phyloP scores from a whole-genome alignment of 2,888 invertebrate species.

The Imbricaverruca yamaguchii region DNA sequence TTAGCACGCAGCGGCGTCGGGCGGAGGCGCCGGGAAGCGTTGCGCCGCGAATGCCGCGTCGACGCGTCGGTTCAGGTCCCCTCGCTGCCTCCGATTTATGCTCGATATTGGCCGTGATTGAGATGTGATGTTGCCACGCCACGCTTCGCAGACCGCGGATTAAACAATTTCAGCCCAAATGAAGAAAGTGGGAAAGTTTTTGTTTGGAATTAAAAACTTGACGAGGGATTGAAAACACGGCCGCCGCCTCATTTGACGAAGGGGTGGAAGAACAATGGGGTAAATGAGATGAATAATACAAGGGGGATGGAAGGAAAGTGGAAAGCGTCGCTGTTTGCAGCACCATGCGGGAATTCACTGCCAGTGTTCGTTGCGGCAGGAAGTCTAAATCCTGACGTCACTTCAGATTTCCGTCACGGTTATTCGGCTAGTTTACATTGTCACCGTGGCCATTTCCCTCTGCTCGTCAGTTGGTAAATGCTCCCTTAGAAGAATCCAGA shows the following conservation, averaged over 20 bases:
- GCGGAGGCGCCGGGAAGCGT: no score
- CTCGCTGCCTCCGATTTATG: neutral
- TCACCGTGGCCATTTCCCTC: no score
- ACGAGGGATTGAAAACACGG: constrained; percentile 15
- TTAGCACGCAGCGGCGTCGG: no score
- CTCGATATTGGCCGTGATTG: constrained; percentile 10
- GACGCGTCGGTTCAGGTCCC: neutral
- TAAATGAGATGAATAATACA: constrained; percentile 21
- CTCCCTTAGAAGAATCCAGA: no score
- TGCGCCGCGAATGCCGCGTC: no score
- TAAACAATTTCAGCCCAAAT: constrained; percentile 15
- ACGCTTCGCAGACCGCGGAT: neutral
- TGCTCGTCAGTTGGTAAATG: no score
- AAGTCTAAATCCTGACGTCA: no score
- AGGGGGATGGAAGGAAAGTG: constrained; percentile 2
- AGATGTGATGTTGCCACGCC: constrained; percentile 11
- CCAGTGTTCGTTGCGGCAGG: no score
- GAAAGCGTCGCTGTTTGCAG: neutral
- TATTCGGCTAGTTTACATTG: no score
- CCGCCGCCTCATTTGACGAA: constrained; percentile 13
- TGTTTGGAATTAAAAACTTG: constrained; percentile 12
- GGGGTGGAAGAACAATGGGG: constrained; percentile 18
- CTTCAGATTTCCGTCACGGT: no score
- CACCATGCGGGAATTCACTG: no score
- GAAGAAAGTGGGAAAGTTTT: constrained; percentile 20